Evolutionary conservation across 2,888 invertebrate species (phyloP), one percentile per base, ranked within the genome.

Genomic region (Agapostemon virescens): DNA sequence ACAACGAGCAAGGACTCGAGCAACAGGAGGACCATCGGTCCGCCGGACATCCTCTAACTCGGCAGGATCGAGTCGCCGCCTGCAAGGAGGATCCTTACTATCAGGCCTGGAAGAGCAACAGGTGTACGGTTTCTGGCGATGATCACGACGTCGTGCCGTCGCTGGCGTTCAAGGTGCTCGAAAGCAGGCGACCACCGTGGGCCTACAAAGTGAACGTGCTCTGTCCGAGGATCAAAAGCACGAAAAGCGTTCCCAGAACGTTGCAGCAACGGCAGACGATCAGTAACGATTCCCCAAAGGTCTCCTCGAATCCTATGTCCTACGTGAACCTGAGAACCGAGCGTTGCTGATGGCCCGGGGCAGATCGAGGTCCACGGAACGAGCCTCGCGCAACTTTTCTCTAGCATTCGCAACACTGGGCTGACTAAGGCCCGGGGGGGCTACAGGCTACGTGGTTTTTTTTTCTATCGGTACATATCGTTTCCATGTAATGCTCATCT

Each of bases 211-310:
- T 94, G 87, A 93, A 94, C 36, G 95, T 95, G 0, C 93, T 94
- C 69, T 96, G 95, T 91, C 95, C 95, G 0, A 93, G 95, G 74
- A 94, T 95, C 63, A 93, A 94, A 80, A 95, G 95, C 87, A 93
- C 94, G 23, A 95, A 95, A 91, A 94, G 94, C 69, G 92, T 95
- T 20, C 90, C 90, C 23, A 87, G 82, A 38, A 75, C 85, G 58
- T 66, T 89, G 61, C 52, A 42, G 20, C 33, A 64, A 5, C 52
- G 20, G 9, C 52, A 74, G 33, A n/a, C n/a, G n/a, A 75, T 23
- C 26, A 61, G 20, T 17, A 26, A 20, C 70, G 73, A 84, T 15
- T 67, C 74, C 33, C 30, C 38, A 26, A 26, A 55, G 26, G 15
- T 71, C n/a, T 69, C 73, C 42, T 52, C 77, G n/a, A 75, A 81